Percentiles rank a stretch among this genome's conserved stretches.
These are phyloP conservation scores for Regulus satrapa DNA, from an alignment of 2,113 vertebrate genomes.

Conservation along the genomic window DNA sequence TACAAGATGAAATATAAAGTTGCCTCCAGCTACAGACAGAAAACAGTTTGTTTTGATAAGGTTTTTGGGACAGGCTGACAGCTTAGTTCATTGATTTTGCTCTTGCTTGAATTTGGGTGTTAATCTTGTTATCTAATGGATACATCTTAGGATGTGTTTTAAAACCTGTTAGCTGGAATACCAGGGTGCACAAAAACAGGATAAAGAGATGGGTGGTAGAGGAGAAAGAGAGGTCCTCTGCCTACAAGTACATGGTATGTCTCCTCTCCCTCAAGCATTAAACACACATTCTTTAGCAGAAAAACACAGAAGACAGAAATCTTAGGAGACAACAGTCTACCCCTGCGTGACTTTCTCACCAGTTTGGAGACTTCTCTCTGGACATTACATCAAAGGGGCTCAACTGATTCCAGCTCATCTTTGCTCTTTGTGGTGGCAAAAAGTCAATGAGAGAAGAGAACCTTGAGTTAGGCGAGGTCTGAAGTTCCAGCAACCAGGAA, in stretches of 20 bases:
- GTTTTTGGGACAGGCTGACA: not conserved
- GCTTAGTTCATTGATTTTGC: not conserved
- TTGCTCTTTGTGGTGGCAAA: not conserved
- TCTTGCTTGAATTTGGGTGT: not conserved
- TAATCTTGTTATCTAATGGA: not conserved
- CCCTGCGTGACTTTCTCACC: not conserved
- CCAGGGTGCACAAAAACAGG: not conserved
- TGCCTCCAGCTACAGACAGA: not conserved
- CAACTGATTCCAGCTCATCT: rapidly evolving
- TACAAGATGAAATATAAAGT: not conserved
- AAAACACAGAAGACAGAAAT: not conserved
- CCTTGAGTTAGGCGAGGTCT: not conserved
- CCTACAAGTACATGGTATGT: not conserved
- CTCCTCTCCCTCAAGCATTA: not conserved
- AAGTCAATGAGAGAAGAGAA: not conserved
- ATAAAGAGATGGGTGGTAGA: not conserved
- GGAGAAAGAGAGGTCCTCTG: not conserved
- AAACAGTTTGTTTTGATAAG: not conserved
- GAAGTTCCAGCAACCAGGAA: not conserved
- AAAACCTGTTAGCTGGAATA: not conserved
- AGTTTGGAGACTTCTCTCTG: not conserved
- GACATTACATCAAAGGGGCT: not conserved
- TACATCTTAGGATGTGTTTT: not conserved
- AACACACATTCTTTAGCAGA: not conserved
- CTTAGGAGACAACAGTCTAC: not conserved